Conservation (phyloP, 2,888 invertebrate genomes). For the Eristalis tenax region DNA sequence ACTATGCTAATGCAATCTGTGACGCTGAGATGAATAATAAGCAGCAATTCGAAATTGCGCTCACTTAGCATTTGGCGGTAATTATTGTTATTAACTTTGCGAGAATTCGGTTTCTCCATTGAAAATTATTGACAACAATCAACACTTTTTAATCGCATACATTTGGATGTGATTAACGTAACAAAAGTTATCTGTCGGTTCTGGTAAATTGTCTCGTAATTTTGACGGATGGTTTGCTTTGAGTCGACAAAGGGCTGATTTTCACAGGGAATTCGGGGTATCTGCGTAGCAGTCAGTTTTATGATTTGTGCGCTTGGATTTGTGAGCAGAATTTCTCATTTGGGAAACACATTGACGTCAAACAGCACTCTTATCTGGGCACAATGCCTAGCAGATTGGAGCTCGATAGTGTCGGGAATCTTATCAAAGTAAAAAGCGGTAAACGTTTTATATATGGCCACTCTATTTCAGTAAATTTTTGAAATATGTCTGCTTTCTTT, state of each 20-base stretch:
- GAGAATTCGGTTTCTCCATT: neutral
- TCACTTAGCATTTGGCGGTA: neutral
- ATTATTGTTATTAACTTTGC: neutral
- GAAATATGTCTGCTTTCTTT: too few relatives aligned
- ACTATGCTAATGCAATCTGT: constrained; percentile 34
- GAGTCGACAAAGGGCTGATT: neutral
- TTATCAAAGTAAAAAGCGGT: neutral
- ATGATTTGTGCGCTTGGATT: neutral
- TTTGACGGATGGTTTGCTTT: neutral
- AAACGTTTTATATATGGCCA: too few relatives aligned
- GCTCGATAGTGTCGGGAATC: neutral
- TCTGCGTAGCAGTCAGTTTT: neutral
- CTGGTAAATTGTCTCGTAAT: neutral
- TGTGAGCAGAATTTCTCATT: neutral
- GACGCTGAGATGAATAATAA: constrained; percentile 27
- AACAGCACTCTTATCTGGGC: neutral
- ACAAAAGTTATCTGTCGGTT: neutral
- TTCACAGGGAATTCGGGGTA: neutral
- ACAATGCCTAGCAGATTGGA: neutral
- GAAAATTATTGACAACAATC: neutral
- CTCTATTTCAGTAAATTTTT: too few relatives aligned
- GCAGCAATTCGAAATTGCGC: neutral
- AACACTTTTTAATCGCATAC: neutral
- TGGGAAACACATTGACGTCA: neutral
- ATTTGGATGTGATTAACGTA: neutral